Conservation (phyloP, 2,113 vertebrate species). For the Tapirus terrestris region DNA sequence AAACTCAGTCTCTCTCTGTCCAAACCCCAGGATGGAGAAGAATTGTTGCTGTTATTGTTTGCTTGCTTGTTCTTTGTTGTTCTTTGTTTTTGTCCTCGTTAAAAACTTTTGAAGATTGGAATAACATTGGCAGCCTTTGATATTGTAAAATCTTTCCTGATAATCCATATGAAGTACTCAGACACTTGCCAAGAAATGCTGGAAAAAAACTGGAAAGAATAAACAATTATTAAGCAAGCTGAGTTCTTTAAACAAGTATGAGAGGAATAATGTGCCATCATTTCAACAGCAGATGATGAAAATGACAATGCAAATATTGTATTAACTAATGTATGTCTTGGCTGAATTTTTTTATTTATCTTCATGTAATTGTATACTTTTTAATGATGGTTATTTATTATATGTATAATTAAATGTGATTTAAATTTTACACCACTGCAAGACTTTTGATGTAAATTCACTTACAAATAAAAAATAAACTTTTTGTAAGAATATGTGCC, state of each 20-base stretch:
- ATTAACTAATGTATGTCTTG: conserved; percentile 34
- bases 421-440: conserved; percentile 4
- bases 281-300: conserved; percentile 61
- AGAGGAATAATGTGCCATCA: not conserved
- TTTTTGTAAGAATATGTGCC: not conserved
- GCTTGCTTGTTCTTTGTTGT: not conserved
- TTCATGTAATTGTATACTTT: conserved; percentile 21
- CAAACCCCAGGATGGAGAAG: not conserved
- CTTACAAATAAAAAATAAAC: conserved; percentile 33
- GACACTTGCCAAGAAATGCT: conserved; percentile 41
- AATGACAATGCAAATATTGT: conserved; percentile 43
- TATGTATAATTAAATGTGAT: conserved; percentile 50
- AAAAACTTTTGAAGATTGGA: conserved; percentile 37
- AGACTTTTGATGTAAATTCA: not conserved
- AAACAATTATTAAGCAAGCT: conserved; percentile 61
- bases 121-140: conserved; percentile 41
- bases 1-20: not conserved
- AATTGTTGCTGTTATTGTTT: conserved; percentile 8
- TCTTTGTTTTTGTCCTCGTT: not conserved
- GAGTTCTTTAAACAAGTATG: conserved; percentile 49
- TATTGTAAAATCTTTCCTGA: conserved; percentile 41
- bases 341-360: conserved; percentile 43
- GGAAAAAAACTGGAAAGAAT: conserved; percentile 42
- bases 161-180: conserved; percentile 58
- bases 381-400: not conserved